A percentile compares a stretch with the other conserved stretches of the same genome.
These are phyloP conservation scores for Allenopithecus nigroviridis DNA, from an alignment of 2,797 vertebrate species.

Conservation along the genomic window DNA sequence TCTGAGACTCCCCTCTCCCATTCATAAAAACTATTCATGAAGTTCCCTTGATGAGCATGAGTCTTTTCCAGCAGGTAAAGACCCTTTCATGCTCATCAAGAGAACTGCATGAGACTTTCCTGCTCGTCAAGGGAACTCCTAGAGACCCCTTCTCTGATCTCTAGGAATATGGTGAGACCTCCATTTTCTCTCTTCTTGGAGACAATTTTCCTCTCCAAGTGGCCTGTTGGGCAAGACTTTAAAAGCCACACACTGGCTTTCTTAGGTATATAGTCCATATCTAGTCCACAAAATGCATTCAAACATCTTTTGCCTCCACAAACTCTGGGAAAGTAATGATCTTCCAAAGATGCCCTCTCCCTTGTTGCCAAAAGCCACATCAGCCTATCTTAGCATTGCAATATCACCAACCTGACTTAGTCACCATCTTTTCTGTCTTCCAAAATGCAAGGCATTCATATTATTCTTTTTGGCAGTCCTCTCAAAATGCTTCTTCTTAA, in stretches of 20 bases:
- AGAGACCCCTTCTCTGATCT: too few species aligned
- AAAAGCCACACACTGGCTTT: background rate
- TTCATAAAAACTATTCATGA: background rate
- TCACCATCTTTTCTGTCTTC: background rate
- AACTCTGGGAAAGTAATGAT: background rate
- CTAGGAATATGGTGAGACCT: background rate
- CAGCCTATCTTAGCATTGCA: background rate
- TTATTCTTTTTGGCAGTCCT: background rate
- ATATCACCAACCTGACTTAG: background rate
- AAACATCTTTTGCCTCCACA: background rate
- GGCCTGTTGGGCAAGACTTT: background rate
- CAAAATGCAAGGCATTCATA: background rate
- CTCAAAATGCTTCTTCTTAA: background rate
- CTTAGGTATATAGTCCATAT: background rate
- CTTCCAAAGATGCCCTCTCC: background rate
- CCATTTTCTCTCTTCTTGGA: background rate
- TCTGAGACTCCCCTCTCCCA: too few species aligned
- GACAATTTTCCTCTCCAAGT: background rate
- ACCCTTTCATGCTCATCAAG: too few species aligned
- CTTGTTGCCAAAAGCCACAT: background rate
- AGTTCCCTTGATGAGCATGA: background rate
- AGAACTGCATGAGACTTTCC: too few species aligned
- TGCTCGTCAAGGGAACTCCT: too few species aligned
- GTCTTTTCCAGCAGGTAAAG: background rate
- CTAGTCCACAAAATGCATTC: background rate